Evolutionary conservation across 2,888 invertebrate genomes (phyloP).

Genomic region (Ormyrus thymus): DNA sequence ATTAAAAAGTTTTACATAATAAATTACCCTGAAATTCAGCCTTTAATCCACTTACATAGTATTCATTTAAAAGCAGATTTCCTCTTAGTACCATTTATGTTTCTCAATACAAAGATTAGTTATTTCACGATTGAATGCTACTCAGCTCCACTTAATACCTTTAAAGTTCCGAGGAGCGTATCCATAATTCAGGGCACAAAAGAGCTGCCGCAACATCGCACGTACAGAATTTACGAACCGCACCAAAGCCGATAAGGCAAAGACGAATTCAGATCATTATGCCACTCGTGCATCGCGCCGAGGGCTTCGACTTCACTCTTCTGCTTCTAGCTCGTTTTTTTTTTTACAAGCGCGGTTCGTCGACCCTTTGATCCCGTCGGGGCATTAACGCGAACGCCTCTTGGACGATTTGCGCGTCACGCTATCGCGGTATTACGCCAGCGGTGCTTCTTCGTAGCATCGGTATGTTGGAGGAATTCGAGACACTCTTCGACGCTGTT

Average conservation of each 20-base stretch:
- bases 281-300: neutral
- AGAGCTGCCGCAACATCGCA: neutral
- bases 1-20: too few relatives aligned
- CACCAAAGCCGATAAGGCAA: neutral
- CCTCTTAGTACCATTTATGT: too few relatives aligned
- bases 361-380: conserved; percentile 26
- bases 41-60: too few relatives aligned
- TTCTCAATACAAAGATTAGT: too few relatives aligned
- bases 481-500: too few relatives aligned
- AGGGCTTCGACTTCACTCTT: neutral
- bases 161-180: neutral
- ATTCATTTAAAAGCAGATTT: too few relatives aligned
- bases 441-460: neutral
- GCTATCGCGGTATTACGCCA: conserved; percentile 33
- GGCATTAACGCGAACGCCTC: neutral
- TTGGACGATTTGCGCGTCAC: conserved; percentile 19
- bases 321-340: too few relatives aligned
- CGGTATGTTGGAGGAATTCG: conserved; percentile 3
- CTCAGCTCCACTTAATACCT: neutral
- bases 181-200: conserved; percentile 20
- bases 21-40: too few relatives aligned
- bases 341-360: neutral
- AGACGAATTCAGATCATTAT: neutral
- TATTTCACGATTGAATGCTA: too few relatives aligned
- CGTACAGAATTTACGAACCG: conserved; percentile 20